phyloP scores from a whole-genome alignment of 2,888 invertebrate genomes.

The Callinectes sapidus region DNA sequence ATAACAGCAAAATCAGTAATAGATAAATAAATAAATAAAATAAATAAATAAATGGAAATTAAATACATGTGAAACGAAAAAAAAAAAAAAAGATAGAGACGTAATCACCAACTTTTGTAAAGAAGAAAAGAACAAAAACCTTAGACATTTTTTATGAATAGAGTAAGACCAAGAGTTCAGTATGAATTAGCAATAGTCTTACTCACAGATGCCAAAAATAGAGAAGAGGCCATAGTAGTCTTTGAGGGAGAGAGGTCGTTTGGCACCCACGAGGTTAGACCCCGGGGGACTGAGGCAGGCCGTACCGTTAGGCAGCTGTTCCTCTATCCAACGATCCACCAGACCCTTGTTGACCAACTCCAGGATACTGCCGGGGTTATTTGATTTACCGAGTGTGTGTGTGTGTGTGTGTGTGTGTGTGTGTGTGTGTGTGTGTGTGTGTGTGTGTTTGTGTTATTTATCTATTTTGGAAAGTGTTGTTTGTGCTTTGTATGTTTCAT shows the following conservation, averaged over 20 bases:
- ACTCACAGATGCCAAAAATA: constrained; percentile 45
- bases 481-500: no score
- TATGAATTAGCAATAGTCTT: not conserved
- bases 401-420: not conserved
- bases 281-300: constrained; percentile 51
- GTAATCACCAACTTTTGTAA: no score
- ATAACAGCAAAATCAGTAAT: not conserved
- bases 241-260: constrained; percentile 42
- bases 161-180: not conserved
- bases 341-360: constrained; percentile 50
- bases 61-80: no score
- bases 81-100: no score
- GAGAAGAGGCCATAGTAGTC: constrained; percentile 60
- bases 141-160: no score
- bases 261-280: not conserved
- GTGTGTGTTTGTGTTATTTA: not conserved
- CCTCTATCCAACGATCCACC: constrained; percentile 51
- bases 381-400: not conserved
- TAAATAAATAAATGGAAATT: no score
- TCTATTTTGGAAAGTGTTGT: no score
- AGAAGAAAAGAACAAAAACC: no score
- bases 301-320: constrained; percentile 61
- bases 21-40: no score
- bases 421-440: not conserved
- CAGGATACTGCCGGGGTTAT: not conserved